Base-by-base conservation (phyloP, 1,140 invertebrate species). In the Bombus terrestris region DNA sequence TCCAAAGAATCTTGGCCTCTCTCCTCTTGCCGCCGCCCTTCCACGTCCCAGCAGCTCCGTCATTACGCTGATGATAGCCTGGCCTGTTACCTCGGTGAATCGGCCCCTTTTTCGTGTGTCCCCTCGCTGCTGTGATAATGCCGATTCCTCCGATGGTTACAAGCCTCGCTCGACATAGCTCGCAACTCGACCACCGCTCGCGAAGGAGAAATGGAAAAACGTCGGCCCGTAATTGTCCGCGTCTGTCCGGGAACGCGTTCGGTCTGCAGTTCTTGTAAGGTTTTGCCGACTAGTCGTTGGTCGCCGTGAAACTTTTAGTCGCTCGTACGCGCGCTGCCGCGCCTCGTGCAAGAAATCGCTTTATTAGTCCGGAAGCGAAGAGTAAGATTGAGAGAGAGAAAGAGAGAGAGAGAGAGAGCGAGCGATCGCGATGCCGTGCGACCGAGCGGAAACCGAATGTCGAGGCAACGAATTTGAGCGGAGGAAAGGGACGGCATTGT, bases 21-120 rank as follows among this genome's bases (percentile, higher is more conserved):
- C 47, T 41, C 35, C 1, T n/a, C 3, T 62, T 39, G 15, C 77
- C 75, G 15, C 32, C 53, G 37, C 57, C 12, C n/a, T 22, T 72
- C 66, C 57, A 18, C 13, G 18, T 25, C 57, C 85, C 88, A 85
- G 86, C 90, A 62, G 13, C 62, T 90, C 88, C 91, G 87, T 93
- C 91, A 92, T 94, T 92, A 93, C 92, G 87, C 90, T 93, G 93
- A 93, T 92, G 92, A 93, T 93, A 92, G 90, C 88, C 89, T 83
- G 78, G 75, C 76, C 81, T 88, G 64, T 78, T 86, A 88, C 85
- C 88, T 78, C 80, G 64, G 75, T 73, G 83, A 87, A 89, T 86
- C 83, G 81, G 53, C 69, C 75, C 81, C 87, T 91, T 89, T 88
- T 89, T 90, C 74, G 83, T 84, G 85, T 81, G 78, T 90, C 84